phyloP scores from a whole-genome alignment of 2,113 vertebrate species.

The Sterna hirundo region DNA sequence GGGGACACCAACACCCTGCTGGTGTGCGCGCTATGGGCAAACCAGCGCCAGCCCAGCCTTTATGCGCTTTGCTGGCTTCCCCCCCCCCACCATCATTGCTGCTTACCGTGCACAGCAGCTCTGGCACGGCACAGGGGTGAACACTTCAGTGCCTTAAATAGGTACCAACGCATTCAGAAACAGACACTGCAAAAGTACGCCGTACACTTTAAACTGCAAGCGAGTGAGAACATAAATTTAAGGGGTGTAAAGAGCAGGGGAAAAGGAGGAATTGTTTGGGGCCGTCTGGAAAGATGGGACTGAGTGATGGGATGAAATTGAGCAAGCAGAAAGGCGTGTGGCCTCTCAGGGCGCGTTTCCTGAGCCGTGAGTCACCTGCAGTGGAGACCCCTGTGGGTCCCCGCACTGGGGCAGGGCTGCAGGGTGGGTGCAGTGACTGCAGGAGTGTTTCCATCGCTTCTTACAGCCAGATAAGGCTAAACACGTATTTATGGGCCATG shows the following conservation, averaged over 20 bases:
- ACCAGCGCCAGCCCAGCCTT: not conserved
- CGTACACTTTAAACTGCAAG: not conserved
- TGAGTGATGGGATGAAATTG: not conserved
- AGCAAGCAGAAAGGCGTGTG: not conserved
- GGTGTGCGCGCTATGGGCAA: accelerated
- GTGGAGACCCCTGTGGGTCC: not conserved
- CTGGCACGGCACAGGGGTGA: accelerated
- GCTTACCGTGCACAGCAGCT: not conserved
- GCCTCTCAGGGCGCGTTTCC: not conserved
- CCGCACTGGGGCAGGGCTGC: not conserved
- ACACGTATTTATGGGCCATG: not conserved
- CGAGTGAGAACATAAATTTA: not conserved
- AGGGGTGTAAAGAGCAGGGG: not conserved
- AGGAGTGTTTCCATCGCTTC: not conserved
- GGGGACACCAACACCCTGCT: not conserved
- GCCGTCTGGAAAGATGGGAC: not conserved
- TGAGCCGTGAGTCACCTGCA: not conserved
- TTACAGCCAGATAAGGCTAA: not conserved
- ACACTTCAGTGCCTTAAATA: not conserved
- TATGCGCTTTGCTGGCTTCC: not conserved
- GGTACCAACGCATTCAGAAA: not conserved
- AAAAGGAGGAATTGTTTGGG: not conserved
- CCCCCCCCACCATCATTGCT: not conserved
- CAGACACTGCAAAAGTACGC: too few relatives aligned
- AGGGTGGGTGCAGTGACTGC: not conserved